Conservation (phyloP, 1,140 invertebrate species). For the Caerostris extrusa region DNA sequence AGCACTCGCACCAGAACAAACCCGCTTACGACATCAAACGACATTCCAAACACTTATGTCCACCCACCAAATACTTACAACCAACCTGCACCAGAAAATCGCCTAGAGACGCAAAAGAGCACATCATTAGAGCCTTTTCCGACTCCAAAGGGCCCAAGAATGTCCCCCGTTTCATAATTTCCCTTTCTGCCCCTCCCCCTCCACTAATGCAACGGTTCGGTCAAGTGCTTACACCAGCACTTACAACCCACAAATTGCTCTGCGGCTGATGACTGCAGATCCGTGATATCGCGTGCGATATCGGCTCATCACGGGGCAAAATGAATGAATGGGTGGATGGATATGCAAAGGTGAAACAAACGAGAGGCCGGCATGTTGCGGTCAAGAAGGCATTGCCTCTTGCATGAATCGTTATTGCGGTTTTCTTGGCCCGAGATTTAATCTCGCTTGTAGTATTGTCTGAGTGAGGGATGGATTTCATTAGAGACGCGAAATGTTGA, state of each 20-base stretch:
- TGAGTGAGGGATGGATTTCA: not conserved
- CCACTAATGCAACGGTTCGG: not conserved
- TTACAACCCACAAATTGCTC: conserved; percentile 5
- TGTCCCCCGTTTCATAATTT: not conserved
- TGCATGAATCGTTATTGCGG: not conserved
- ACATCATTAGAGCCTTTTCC: not conserved
- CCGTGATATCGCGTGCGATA: conserved; percentile 18
- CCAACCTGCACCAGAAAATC: not conserved
- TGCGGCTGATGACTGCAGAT: not conserved
- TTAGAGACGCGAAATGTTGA: not conserved
- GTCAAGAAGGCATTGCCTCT: not conserved
- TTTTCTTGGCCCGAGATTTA: not conserved
- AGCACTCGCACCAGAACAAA: not conserved
- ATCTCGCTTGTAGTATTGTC: not conserved
- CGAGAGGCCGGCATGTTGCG: not conserved
- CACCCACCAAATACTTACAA: not conserved
- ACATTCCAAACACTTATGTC: not conserved
- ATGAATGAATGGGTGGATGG: not conserved
- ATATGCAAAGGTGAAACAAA: conserved; percentile 9
- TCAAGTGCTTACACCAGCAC: not conserved
- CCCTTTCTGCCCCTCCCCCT: not conserved
- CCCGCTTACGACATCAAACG: not conserved
- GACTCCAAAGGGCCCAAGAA: not conserved
- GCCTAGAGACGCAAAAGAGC: not conserved
- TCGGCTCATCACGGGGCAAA: not conserved